Evolutionary conservation across 1,140 invertebrate species (phyloP), one percentile per base, ranked within the genome.

Genomic region (Eciton burchellii): DNA sequence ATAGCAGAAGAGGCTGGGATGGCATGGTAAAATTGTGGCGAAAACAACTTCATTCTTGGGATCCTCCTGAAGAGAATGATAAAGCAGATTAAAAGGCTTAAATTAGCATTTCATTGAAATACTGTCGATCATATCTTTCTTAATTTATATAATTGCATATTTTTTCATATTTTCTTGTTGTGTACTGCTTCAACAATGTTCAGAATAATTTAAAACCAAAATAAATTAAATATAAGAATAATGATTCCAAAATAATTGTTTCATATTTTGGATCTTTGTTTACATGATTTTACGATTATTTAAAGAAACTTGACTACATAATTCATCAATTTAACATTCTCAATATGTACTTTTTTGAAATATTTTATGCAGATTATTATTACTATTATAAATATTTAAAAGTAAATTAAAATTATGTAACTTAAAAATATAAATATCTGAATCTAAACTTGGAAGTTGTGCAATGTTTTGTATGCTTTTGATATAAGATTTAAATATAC

Each of bases 1-100:
- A 98, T 92, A 98, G 97, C 89, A 95, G 98, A 59, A 94, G 98
- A 88, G 98, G 97, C 9, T 99, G 98, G 96, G 98, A 99, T 92
- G 96, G 96, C 14, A 94, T 98, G 84, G 96, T 99, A 0, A 97
- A 96, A 92, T 95, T 97, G 60, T 99, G 98, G 98, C 95, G 98
- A 56, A 96, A 97, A 89, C 95, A 97, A 84, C 93, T 99, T 29
- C 98, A 99, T 91, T 94, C 95, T 83, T 99, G 96, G 95, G 98
- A 98, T 94, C 95, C 96, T 45, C 94, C 95, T 49, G 88, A 90
- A 24, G 91, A 93, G 14, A 83, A 63, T 19, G 71, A 87, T 62
- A 82, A 87, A 65, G 14, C 73, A 21, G 60, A 86, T 65, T 63
- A 43, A 62, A 54, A 73, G 5, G 14, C 14, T 63, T 43, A 63